These are phyloP conservation scores for Lasioglossum vierecki DNA, from an alignment of 2,888 invertebrate genomes.

Conservation along the genomic window DNA sequence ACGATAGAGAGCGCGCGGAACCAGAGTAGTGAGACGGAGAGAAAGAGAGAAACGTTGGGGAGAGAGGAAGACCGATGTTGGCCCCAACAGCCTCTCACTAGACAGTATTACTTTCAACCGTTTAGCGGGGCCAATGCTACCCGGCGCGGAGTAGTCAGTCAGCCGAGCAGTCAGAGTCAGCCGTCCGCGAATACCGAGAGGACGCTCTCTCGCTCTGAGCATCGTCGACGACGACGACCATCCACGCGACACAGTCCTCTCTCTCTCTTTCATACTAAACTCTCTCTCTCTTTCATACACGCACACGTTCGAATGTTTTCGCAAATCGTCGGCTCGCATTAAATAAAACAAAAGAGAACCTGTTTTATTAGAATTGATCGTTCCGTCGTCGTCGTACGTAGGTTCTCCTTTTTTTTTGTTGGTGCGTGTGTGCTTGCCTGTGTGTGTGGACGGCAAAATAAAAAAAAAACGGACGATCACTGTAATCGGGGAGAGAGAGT, in stretches of 20 bases:
- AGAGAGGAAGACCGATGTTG: slow-evolving; percentile 63
- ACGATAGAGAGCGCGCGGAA: slow-evolving; percentile 48
- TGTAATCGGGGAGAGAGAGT: not conserved
- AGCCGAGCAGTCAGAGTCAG: slow-evolving; percentile 70
- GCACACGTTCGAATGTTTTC: slow-evolving; percentile 45
- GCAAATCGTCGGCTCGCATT: slow-evolving; percentile 24
- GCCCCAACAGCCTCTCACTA: slow-evolving; percentile 80
- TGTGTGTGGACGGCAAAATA: too few relatives aligned
- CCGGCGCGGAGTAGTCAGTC: slow-evolving; percentile 71
- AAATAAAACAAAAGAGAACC: not conserved
- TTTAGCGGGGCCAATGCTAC: slow-evolving; percentile 78
- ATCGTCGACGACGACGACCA: slow-evolving; percentile 38
- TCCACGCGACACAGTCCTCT: slow-evolving; percentile 53
- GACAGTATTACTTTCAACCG: slow-evolving; percentile 81
- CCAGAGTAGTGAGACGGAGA: slow-evolving; percentile 47
- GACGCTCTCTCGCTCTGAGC: slow-evolving; percentile 56
- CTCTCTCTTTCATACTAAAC: not conserved
- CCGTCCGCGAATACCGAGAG: slow-evolving; percentile 64
- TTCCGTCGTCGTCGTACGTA: slow-evolving; percentile 37
- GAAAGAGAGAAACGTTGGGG: slow-evolving; percentile 32
- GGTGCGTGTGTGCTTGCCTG: slow-evolving; percentile 37
- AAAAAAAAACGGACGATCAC: too few relatives aligned
- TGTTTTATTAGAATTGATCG: not conserved
- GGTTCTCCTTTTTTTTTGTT: not conserved
- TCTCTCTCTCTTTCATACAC: not conserved